A percentile compares a stretch with the other conserved stretches of the same genome.
Evolutionary conservation across 2,888 invertebrate species (phyloP).

Genomic region (Hirudinaria manillensis): DNA sequence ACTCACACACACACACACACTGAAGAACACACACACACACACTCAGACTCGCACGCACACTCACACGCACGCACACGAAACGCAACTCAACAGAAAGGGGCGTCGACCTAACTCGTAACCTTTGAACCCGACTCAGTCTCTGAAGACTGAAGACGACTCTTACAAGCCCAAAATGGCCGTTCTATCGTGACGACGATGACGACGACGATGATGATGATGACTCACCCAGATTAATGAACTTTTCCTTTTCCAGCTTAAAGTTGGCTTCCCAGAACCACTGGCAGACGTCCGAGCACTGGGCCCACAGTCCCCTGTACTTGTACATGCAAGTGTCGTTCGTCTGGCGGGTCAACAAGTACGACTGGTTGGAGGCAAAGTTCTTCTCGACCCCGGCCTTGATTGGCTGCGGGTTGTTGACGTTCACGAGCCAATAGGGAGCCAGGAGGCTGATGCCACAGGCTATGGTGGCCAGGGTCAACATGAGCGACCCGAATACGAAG

Average conservation of each 20-base stretch:
- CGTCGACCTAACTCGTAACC: conserved; percentile 1
- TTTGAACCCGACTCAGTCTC: not conserved
- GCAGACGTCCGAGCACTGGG: conserved; percentile 31
- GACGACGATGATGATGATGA: no score
- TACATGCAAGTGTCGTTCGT: conserved; percentile 10
- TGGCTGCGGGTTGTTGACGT: conserved; percentile 26
- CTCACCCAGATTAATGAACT: conserved; percentile 31
- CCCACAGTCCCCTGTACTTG: conserved; percentile 34
- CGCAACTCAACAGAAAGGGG: not conserved
- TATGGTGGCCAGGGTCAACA: conserved; percentile 29
- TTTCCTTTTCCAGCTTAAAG: conserved; percentile 25
- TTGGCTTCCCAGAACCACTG: conserved; percentile 35
- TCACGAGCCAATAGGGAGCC: conserved; percentile 34
- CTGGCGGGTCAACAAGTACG: conserved; percentile 21
- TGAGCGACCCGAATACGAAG: conserved; percentile 31
- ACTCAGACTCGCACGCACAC: not conserved
- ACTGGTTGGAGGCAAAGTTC: not conserved
- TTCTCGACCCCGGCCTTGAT: conserved; percentile 3
- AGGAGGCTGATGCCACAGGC: conserved; percentile 35
- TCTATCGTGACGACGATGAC: no score
- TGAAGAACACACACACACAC: not conserved
- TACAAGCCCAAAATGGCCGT: no score
- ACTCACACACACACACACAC: not conserved
- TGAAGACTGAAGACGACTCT: not conserved
- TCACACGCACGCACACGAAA: not conserved